A percentile compares a stretch with the other conserved stretches of the same genome.
Evolutionary conservation across 2,888 invertebrate species (phyloP).

Genomic region (Tenthredo livida): DNA sequence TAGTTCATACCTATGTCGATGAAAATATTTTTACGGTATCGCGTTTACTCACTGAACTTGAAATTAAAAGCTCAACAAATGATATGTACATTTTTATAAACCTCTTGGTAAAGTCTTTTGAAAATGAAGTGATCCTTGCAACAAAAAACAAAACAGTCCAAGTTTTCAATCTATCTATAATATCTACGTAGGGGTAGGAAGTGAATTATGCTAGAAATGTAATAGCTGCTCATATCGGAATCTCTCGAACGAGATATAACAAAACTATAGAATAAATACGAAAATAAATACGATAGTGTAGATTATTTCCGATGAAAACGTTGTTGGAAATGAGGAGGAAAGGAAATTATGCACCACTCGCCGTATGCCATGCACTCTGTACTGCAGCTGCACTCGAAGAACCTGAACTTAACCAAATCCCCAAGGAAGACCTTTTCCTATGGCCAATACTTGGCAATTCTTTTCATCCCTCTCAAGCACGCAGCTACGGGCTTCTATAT

Average conservation of each 20-base stretch:
- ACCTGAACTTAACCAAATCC: conserved; percentile 42
- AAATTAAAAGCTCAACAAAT: neutral
- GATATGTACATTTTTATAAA: neutral
- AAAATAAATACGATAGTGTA: neutral
- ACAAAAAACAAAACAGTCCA: neutral
- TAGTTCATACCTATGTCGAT: neutral
- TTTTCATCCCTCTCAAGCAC: conserved; percentile 45
- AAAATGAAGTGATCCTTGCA: neutral
- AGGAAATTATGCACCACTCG: conserved; percentile 11
- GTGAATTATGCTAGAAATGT: neutral
- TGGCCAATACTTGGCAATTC: conserved; percentile 52
- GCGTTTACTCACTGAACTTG: neutral
- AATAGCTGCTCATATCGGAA: neutral
- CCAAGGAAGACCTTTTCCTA: conserved; percentile 38
- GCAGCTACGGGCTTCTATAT: conserved; percentile 19
- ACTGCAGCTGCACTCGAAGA: conserved; percentile 18
- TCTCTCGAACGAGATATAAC: neutral
- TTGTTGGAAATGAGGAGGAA: neutral
- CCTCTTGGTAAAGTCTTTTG: neutral
- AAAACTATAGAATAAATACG: neutral
- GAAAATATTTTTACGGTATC: neutral
- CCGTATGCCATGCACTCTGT: neutral
- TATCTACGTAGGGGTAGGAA: neutral
- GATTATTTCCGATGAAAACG: neutral
- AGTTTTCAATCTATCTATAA: neutral